Evolutionary conservation across 2,888 invertebrate species (phyloP), one percentile per base, ranked within the genome.

Genomic region (Isoperla grammatica): DNA sequence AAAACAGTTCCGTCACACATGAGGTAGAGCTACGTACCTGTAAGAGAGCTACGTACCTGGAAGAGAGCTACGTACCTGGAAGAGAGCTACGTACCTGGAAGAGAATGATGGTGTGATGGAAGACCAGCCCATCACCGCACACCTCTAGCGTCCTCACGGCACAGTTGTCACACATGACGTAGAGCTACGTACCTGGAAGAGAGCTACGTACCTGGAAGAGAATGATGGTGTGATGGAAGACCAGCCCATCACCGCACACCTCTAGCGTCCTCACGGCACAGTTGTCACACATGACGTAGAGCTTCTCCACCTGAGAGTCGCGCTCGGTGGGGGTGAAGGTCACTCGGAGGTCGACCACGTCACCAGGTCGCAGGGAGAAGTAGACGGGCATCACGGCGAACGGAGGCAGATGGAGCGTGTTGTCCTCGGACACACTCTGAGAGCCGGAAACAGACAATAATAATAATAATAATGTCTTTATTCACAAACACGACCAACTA

Each of bases 261-360:
- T 78, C 76, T 2, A 75, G 65, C 48, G 71, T 68, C 57, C 73
- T 66, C 23, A 71, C 68, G 1, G 72, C 68, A 48, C 73, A 72
- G 65, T 78, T 79, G 63, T 77, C 72, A 57, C 76, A 74, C 12
- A 77, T 65, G 17, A 77, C 60, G 57, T 70, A 73, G 11, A 77
- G 61, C 49, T 73, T 75, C 63, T 78, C 76, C 1, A 72, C 69
- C 68, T 74, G 68, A 48, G 76, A 64, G 13, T 77, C 77, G 17
- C 65, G 67, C 45, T 67, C 63, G 12, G 65, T 64, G 0, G 78
- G 77, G 19, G 66, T 68, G 67, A 77, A 79, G 37, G 70, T 67
- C 8, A 73, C 68, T n/a, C 67, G 64, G 3, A 78, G 65, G 57
- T 71, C 71, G 12, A 73, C 66, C 19, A 71, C 68, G 61, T 77